Evolutionary conservation across 2,888 invertebrate species (phyloP), one percentile per base, ranked within the genome.

Genomic region (Iselma pallidipennis): DNA sequence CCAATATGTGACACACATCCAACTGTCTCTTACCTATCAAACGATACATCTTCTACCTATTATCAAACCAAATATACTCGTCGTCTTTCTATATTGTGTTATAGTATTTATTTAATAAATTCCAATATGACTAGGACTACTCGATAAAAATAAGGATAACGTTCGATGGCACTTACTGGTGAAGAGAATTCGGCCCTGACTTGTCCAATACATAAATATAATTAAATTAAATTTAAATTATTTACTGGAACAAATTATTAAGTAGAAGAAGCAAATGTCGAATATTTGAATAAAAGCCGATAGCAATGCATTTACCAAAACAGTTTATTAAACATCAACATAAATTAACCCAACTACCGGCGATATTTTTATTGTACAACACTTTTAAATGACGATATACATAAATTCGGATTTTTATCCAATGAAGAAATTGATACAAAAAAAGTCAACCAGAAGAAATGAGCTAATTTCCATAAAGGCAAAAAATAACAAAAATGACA

Each of bases 1-100:
- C 59, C 59, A 53, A 52, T 49, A 45, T 29, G 16, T 5, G 49
- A 59, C 60, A 59, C 37, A 59, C n/a, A n/a, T n/a, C n/a, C n/a
- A 16, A 37, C 14, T 37, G 1, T 37, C 14, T 19, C 14, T 16
- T 9, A 33, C 14, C n/a, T n/a, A n/a, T 33, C 33, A 2, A 33
- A 14, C 33, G n/a, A 14, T 1, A 33, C 5, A 29, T 29, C 12
- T 10, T 29, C 29, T 29, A n/a, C n/a, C n/a, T n/a, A 29, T 29
- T 29, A 29, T 29, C 4, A 29, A n/a, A 37, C 16, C 37, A 16
- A 19, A 7, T 2, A 37, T 16, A 7, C 16, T 37, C 9, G 1
- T 37, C 16, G 7, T 37, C 25, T 25, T 25, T 25, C 6, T 25
- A 25, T 4, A 25, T 25, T 25, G 3, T 25, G 4, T 25, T 6